Percentiles rank a stretch among this genome's conserved stretches.
Evolutionary conservation across 1,140 invertebrate genomes (phyloP).

Genomic region (Trichonephila clavipes): DNA sequence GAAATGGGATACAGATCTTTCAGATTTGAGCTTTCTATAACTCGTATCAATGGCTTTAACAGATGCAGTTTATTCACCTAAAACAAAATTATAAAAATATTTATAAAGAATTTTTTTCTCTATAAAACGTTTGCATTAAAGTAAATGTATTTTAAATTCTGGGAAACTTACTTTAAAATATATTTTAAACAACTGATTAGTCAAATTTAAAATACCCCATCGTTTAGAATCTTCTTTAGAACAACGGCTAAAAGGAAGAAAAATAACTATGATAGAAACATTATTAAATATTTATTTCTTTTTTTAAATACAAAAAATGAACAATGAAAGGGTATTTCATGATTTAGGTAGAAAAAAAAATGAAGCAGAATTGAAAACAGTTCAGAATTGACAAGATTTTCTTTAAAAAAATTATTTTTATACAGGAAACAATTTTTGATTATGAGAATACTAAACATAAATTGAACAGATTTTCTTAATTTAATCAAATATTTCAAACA

Average conservation of each 20-base stretch:
- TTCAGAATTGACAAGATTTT: no score
- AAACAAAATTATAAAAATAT: constrained; percentile 56
- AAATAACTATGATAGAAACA: constrained; percentile 51
- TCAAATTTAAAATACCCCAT: constrained; percentile 96
- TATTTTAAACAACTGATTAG: constrained; percentile 98
- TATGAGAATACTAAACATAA: no score
- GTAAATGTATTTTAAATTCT: no score
- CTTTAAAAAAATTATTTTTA: no score
- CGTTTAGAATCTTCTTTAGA: constrained; percentile 94
- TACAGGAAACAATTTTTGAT: no score
- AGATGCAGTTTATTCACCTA: constrained; percentile 94
- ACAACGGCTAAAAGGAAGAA: constrained; percentile 83
- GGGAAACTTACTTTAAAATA: constrained; percentile 90
- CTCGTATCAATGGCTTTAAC: constrained; percentile 97
- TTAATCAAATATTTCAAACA: no score
- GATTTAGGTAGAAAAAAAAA: no score
- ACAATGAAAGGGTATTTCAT: no score
- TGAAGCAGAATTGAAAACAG: no score
- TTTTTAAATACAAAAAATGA: no score
- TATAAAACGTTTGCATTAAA: no score
- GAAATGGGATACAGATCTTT: constrained; percentile 92
- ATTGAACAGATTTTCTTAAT: no score
- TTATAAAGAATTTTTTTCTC: not conserved
- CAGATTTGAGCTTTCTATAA: constrained; percentile 94
- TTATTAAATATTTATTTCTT: not conserved